Conservation (phyloP, 2,113 vertebrate genomes). For the Leptocoma aspasia region DNA sequence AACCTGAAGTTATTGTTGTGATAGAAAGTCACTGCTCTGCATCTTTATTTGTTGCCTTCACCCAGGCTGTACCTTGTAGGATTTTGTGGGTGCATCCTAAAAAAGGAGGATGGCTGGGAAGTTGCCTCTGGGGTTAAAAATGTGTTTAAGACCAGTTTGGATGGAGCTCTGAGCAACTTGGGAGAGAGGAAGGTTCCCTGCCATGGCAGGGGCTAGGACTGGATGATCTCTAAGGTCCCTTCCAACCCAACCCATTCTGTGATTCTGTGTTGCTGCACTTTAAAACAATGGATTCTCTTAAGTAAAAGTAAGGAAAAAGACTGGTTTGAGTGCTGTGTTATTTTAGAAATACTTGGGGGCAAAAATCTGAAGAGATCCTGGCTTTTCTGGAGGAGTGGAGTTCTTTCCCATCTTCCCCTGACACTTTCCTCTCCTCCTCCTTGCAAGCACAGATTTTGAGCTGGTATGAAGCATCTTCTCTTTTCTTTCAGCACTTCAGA, state of each 20-base stretch:
- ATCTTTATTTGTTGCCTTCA: neutral
- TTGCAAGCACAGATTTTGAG: neutral
- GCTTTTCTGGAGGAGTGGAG: neutral
- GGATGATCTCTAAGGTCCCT: too few species aligned
- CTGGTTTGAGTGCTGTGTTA: neutral
- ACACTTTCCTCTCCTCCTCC: neutral
- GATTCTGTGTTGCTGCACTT: neutral
- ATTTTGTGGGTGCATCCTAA: neutral
- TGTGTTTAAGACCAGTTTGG: neutral
- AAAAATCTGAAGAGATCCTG: neutral
- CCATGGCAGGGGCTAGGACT: neutral
- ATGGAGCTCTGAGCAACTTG: neutral
- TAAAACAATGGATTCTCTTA: neutral
- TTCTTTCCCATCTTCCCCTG: neutral
- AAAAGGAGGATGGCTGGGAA: neutral
- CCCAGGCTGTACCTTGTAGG: neutral
- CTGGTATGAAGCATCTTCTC: neutral
- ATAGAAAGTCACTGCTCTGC: neutral
- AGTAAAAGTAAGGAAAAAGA: neutral
- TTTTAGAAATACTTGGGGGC: neutral
- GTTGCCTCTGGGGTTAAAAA: neutral
- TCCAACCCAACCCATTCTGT: neutral
- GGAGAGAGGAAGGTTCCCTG: neutral
- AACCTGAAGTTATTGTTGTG: neutral
- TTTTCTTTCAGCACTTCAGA: neutral